A percentile compares a stretch with the other conserved stretches of the same genome.
Evolutionary conservation across 2,113 vertebrate species (phyloP).

Genomic region (Hystrix cristata): DNA sequence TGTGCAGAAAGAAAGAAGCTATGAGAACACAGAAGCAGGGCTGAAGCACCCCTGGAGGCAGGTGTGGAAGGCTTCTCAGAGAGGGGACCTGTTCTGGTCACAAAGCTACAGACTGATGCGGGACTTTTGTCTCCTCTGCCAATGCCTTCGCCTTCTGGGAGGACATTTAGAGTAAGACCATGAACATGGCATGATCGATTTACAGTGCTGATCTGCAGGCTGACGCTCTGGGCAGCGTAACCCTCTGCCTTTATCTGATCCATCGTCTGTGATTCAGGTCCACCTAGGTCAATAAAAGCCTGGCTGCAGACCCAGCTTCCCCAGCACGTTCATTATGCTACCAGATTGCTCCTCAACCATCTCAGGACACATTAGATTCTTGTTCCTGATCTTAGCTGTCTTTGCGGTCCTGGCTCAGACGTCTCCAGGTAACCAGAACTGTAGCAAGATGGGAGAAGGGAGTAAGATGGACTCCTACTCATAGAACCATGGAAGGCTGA

Average conservation of each 20-base stretch:
- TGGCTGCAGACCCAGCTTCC: neutral
- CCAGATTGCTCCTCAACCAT: neutral
- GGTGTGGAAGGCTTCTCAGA: neutral
- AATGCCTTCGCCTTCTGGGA: neutral
- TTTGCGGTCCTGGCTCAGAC: constrained; percentile 55
- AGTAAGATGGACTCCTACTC: neutral
- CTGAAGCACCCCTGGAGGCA: neutral
- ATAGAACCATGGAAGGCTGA: neutral
- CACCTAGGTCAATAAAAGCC: constrained; percentile 54
- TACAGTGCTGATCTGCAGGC: neutral
- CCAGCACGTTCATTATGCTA: neutral
- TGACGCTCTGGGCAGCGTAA: neutral
- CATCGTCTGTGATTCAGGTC: constrained; percentile 32
- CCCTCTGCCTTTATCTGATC: constrained; percentile 3
- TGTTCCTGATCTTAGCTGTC: constrained; percentile 63
- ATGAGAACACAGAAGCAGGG: neutral
- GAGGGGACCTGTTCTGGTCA: neutral
- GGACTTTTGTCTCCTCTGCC: neutral
- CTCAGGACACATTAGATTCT: constrained; percentile 28
- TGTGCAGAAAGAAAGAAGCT: neutral
- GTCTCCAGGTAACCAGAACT: constrained; percentile 52
- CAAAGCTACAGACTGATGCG: neutral
- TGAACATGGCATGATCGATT: neutral
- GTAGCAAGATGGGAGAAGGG: neutral
- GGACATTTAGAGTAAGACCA: neutral